phyloP scores from a whole-genome alignment of 2,888 invertebrate species.

The Hydrotaea diabolus region DNA sequence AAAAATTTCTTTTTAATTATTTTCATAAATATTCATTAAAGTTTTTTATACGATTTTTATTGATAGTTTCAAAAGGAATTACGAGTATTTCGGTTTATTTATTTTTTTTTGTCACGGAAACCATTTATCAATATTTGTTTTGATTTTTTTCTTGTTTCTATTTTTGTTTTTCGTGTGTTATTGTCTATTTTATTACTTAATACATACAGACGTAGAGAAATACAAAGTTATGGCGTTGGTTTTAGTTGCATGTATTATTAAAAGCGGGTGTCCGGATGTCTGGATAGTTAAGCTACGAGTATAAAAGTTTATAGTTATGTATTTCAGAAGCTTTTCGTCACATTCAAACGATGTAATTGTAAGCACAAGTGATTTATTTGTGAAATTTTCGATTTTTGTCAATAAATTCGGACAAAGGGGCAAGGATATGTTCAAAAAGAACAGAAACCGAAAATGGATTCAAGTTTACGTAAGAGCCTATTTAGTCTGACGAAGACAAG shows the following conservation, averaged over 20 bases:
- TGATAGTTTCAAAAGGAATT: conserved; percentile 46
- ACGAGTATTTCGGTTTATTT: conserved; percentile 59
- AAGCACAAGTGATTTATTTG: too few species aligned
- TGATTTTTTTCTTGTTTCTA: background rate
- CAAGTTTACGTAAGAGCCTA: too few species aligned
- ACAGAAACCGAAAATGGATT: too few species aligned
- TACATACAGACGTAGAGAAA: background rate
- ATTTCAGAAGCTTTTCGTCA: background rate
- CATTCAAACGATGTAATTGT: too few species aligned
- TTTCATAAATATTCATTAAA: conserved; percentile 46
- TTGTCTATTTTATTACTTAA: conserved; percentile 1
- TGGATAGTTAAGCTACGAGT: conserved; percentile 51
- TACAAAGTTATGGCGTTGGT: background rate
- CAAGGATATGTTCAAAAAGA: too few species aligned
- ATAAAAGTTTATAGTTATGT: background rate
- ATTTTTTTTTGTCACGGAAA: conserved; percentile 66
- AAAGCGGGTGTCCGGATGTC: conserved; percentile 71
- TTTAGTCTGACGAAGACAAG: too few species aligned
- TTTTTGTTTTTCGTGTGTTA: conserved; percentile 5
- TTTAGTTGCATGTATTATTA: conserved; percentile 54
- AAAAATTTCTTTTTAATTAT: conserved; percentile 59
- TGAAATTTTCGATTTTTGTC: too few species aligned
- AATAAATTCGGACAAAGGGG: background rate
- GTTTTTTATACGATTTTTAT: conserved; percentile 52
- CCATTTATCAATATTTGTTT: conserved; percentile 69